A percentile compares a stretch with the other conserved stretches of the same genome.
Evolutionary conservation across 2,113 vertebrate species (phyloP).

Genomic region (Leucoraja erinaceus): DNA sequence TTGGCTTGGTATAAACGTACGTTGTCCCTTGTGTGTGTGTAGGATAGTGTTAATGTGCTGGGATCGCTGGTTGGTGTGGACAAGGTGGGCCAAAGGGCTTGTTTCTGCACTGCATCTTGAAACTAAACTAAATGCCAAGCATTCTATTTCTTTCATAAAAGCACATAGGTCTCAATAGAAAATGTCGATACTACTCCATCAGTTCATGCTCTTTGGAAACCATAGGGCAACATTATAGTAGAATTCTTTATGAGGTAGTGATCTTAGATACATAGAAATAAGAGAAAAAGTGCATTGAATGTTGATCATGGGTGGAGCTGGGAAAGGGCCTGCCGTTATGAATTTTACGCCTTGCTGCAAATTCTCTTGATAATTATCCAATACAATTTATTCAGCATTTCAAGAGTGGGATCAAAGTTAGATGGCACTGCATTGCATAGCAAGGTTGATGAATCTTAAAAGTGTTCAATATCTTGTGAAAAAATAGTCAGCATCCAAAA

Average conservation of each 20-base stretch:
- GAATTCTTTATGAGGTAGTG: not conserved
- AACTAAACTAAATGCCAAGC: not conserved
- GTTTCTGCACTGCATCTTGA: no score
- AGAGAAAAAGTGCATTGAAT: not conserved
- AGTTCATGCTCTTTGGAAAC: not conserved
- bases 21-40: no score
- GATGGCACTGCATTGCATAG: not conserved
- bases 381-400: not conserved
- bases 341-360: not conserved
- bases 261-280: not conserved
- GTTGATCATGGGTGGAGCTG: not conserved
- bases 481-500: not conserved
- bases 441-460: not conserved
- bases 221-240: not conserved
- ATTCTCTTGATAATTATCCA: not conserved
- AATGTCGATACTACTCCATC: not conserved
- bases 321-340: not conserved
- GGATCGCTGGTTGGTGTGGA: no score
- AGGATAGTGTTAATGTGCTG: no score
- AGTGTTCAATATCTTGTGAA: not conserved
- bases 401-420: not conserved
- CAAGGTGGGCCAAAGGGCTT: no score
- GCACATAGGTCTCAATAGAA: not conserved
- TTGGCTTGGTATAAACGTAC: no score
- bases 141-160: not conserved